phyloP scores from a whole-genome alignment of 1,140 invertebrate genomes.

The Saxidomus purpurata region DNA sequence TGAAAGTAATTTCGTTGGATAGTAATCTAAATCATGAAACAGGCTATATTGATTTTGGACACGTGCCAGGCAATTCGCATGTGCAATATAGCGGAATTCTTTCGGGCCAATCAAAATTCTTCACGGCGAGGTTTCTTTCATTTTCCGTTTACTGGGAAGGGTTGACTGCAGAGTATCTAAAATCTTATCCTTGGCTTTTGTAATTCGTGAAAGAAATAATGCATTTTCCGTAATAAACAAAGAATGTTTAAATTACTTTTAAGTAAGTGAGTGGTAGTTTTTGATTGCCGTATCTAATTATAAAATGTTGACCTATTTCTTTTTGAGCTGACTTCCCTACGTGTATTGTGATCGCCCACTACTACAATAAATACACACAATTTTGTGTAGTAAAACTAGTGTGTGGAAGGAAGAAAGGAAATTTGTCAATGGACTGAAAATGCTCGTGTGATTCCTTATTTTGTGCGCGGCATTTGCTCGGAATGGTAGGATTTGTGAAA shows the following conservation, averaged over 20 bases:
- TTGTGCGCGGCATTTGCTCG: constrained; percentile 32
- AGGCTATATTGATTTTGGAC: constrained; percentile 58
- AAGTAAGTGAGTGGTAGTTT: neutral
- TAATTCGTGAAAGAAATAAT: neutral
- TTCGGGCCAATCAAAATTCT: constrained; percentile 48
- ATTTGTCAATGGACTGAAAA: constrained; percentile 54
- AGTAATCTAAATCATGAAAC: constrained; percentile 50
- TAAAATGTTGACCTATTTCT: constrained; percentile 51
- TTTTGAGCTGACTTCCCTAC: neutral
- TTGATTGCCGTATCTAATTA: neutral
- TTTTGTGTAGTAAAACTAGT: constrained; percentile 60
- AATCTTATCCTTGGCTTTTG: neutral
- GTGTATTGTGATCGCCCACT: constrained; percentile 51
- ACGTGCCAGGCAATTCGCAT: constrained; percentile 38
- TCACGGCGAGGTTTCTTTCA: neutral
- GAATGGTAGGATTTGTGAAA: neutral
- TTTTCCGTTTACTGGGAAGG: constrained; percentile 2
- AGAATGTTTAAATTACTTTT: neutral
- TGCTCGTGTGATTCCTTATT: constrained; percentile 20
- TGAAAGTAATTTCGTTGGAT: neutral
- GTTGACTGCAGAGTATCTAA: neutral
- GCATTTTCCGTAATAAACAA: neutral
- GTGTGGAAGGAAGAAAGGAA: constrained; percentile 54
- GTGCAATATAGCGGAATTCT: constrained; percentile 59
- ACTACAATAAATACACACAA: constrained; percentile 66